Evolutionary conservation across 2,113 vertebrate genomes (phyloP).

Genomic region (Chaenocephalus aceratus): DNA sequence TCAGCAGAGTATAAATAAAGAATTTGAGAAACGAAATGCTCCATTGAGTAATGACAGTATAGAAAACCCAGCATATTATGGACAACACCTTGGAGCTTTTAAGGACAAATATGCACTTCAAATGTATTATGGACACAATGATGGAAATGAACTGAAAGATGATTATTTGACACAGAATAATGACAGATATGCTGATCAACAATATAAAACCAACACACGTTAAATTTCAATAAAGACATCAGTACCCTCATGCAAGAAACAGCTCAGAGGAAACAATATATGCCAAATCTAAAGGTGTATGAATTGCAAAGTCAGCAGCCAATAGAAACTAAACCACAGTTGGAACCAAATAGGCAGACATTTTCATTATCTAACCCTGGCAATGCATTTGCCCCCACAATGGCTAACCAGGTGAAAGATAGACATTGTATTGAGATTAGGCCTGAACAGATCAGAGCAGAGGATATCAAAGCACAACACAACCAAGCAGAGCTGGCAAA

Average conservation of each 20-base stretch:
- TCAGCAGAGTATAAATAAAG: conserved; percentile 26
- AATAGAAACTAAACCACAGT: conserved; percentile 21
- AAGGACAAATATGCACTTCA: conserved; percentile 38
- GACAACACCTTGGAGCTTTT: conserved; percentile 18
- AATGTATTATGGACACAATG: conserved; percentile 9
- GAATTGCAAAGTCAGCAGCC: conserved; percentile 29
- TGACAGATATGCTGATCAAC: conserved; percentile 39
- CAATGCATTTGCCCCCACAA: conserved; percentile 6
- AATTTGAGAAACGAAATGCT: conserved; percentile 35
- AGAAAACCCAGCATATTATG: conserved; percentile 28
- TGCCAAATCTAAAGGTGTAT: conserved; percentile 20
- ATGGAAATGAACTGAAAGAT: conserved; percentile 38
- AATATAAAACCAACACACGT: conserved; percentile 27
- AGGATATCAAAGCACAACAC: conserved; percentile 36
- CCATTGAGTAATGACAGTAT: conserved; percentile 4
- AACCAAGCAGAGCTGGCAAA: conserved; percentile 54
- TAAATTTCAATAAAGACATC: conserved; percentile 35
- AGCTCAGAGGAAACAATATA: conserved; percentile 44
- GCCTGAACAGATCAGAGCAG: conserved; percentile 40
- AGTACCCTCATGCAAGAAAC: conserved; percentile 33
- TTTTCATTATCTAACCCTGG: conserved; percentile 24
- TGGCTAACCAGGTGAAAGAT: conserved; percentile 30
- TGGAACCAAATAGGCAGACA: conserved; percentile 34
- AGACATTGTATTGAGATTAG: conserved; percentile 37
- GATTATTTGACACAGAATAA: conserved; percentile 39